Conservation (phyloP, 2,113 vertebrate species). For the cattle (Bos taurus) region ARS-UCD2.0 NC_037342.1:26346001-26346500, state of each 20-base stretch:
- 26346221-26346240: not conserved
- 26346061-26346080: accelerated
- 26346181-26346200: not conserved
- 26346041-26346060: not conserved
- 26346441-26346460: conserved; percentile 53
- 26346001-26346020: not conserved
- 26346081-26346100: not conserved
- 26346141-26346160: not conserved
- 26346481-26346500: not conserved
- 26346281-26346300: not conserved
- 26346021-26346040: not conserved
- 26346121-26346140: not conserved
- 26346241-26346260: not conserved
- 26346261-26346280: not conserved
- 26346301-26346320: not conserved
- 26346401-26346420: conserved; percentile 10
- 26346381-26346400: conserved; percentile 37
- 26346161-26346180: not conserved
- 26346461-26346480: not conserved
- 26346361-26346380: conserved; percentile 6
- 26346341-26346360: not conserved
- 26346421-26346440: not conserved
- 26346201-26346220: too few relatives aligned
- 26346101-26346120: not conserved
- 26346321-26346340: not conserved